Conservation (phyloP, 23 tunicate genomes). For the Phallusia fumigata region DNA sequence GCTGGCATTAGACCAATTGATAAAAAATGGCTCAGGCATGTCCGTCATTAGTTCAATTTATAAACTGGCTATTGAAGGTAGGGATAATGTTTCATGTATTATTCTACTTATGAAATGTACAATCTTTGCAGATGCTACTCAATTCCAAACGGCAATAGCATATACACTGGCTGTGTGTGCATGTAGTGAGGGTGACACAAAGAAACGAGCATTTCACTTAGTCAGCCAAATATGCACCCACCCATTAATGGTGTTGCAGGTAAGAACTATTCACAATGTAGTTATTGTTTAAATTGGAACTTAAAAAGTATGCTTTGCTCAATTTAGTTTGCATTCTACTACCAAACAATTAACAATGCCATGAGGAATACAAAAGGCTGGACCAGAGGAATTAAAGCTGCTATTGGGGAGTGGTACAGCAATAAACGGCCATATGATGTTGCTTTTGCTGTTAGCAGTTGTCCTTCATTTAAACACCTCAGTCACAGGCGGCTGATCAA, state of each 20-base stretch:
- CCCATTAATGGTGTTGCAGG: not conserved
- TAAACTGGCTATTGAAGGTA: not conserved
- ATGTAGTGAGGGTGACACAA: not conserved
- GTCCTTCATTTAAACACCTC: conserved; percentile 30
- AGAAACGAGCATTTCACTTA: not conserved
- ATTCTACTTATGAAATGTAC: not conserved
- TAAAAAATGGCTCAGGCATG: not conserved
- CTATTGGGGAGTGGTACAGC: conserved; percentile 62
- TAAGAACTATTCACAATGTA: not conserved
- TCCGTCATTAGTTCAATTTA: not conserved
- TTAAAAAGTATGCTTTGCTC: not conserved
- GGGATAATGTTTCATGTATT: not conserved
- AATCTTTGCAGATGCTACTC: not conserved
- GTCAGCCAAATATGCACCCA: not conserved
- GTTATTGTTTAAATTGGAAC: not conserved
- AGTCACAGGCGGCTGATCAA: conserved; percentile 41
- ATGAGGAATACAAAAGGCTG: conserved; percentile 22
- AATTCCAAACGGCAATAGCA: not conserved
- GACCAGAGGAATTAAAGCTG: conserved; percentile 33
- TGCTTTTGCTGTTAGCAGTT: conserved; percentile 41
- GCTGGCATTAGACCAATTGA: not conserved
- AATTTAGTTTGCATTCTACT: conserved; percentile 1
- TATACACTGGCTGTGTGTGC: conserved; percentile 26
- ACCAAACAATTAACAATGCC: not conserved
- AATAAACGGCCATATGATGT: conserved; percentile 54